These are phyloP conservation scores for Halocaridina rubra DNA, from an alignment of 2,888 invertebrate genomes.

Conservation along the genomic window DNA sequence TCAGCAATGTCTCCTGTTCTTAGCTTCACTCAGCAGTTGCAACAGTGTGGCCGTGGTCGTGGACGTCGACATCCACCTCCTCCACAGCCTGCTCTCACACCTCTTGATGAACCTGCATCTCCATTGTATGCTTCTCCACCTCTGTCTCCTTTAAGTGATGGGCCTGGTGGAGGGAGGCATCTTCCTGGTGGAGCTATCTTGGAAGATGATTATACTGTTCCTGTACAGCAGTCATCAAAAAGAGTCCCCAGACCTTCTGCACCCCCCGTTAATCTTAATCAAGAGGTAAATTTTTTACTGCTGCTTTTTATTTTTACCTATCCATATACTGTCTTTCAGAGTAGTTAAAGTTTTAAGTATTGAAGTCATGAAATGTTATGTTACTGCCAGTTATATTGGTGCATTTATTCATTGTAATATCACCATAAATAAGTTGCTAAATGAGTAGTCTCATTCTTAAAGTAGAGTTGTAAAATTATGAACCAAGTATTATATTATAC, in stretches of 20 bases:
- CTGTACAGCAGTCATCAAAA: conserved; percentile 45
- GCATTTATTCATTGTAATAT: no score
- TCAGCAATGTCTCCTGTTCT: conserved; percentile 64
- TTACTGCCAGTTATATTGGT: no score
- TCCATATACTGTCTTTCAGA: no score
- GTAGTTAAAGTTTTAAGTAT: no score
- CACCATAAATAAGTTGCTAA: no score
- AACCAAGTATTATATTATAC: no score
- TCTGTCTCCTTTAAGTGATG: conserved; percentile 68
- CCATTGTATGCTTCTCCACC: conserved; percentile 68
- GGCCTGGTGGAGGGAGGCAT: conserved; percentile 44
- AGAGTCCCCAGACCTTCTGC: conserved; percentile 37
- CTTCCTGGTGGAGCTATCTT: conserved; percentile 46
- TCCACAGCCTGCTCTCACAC: conserved; percentile 67
- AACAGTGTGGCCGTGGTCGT: conserved; percentile 69
- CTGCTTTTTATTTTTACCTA: no score
- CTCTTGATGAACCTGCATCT: conserved; percentile 69
- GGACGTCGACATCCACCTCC: conserved; percentile 65
- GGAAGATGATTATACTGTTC: conserved; percentile 61
- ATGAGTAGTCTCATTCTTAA: no score
- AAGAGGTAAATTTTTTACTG: no score
- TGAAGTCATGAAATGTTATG: no score
- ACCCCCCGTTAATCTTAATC: conserved; percentile 32
- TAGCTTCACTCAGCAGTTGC: conserved; percentile 70
- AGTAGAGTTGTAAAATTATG: no score